phyloP scores from a whole-genome alignment of 2,888 invertebrate species.

The Ectobius pallidus region DNA sequence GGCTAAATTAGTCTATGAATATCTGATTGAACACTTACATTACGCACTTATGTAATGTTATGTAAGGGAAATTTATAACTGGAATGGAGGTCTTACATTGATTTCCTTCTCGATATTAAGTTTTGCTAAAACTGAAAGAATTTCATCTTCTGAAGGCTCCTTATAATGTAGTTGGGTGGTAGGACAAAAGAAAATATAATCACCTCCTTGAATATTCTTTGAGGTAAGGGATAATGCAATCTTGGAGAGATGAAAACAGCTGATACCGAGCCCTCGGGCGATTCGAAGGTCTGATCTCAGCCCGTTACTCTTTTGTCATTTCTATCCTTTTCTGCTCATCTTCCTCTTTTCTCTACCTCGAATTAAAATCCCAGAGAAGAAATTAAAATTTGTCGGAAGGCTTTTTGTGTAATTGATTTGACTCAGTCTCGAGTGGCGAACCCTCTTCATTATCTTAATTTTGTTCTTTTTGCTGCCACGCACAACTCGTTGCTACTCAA shows the following conservation, averaged over 20 bases:
- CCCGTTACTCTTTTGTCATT: not conserved
- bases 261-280: not conserved
- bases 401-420: conserved; percentile 3
- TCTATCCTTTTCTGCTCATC: not conserved
- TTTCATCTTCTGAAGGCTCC: too few species aligned
- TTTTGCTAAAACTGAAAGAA: too few species aligned
- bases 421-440: not conserved
- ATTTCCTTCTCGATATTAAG: too few species aligned
- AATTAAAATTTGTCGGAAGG: not conserved
- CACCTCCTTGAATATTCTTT: conserved; percentile 5
- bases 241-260: conserved; percentile 2
- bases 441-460: too few species aligned
- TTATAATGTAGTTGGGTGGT: too few species aligned
- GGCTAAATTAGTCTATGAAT: too few species aligned
- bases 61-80: too few species aligned
- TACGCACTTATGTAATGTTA: too few species aligned
- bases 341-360: not conserved
- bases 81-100: too few species aligned
- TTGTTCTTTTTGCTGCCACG: too few species aligned
- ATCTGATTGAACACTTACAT: too few species aligned
- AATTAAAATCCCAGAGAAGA: not conserved
- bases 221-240: conserved; percentile 8
- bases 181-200: conserved; percentile 1
- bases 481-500: too few species aligned
- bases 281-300: not conserved